Conservation (phyloP, 2,888 invertebrate species). For the Eupelmus urozonus region DNA sequence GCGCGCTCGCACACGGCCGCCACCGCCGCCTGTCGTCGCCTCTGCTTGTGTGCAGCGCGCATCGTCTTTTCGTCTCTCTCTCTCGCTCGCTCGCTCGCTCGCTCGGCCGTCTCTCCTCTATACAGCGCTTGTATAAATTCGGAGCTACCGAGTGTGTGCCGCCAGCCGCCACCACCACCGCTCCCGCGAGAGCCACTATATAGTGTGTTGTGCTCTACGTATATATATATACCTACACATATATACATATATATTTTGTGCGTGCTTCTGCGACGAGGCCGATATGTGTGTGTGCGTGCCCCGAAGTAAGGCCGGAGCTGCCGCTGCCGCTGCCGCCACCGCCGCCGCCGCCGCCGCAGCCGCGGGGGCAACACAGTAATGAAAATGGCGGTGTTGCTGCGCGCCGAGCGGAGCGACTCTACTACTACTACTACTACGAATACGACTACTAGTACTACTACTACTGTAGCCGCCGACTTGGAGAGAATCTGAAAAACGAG, state of each 20-base stretch:
- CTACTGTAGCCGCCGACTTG: slow-evolving; percentile 20
- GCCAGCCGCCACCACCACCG: no score
- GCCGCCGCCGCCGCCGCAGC: slow-evolving; percentile 11
- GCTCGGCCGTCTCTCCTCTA: no score
- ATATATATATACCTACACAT: no score
- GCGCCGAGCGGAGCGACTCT: slow-evolving; percentile 61
- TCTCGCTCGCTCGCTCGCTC: neutral
- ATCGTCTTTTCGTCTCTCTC: neutral
- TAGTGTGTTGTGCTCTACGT: neutral
- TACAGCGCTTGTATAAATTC: no score
- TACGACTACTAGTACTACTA: slow-evolving; percentile 59
- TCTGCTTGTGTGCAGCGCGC: neutral
- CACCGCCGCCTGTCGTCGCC: neutral
- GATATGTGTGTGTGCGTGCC: neutral
- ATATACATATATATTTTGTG: no score
- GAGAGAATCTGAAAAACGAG: no score
- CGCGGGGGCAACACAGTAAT: slow-evolving; percentile 66
- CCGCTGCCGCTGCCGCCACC: slow-evolving; percentile 15
- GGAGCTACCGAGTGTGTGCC: no score
- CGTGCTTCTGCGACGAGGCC: neutral
- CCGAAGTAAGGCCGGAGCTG: slow-evolving; percentile 9
- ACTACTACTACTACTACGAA: slow-evolving; percentile 59
- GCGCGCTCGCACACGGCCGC: neutral
- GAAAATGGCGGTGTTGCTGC: slow-evolving; percentile 75
- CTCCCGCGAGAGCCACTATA: no score